Evolutionary conservation across 2,888 invertebrate genomes (phyloP).

Genomic region (Phalera bucephala): DNA sequence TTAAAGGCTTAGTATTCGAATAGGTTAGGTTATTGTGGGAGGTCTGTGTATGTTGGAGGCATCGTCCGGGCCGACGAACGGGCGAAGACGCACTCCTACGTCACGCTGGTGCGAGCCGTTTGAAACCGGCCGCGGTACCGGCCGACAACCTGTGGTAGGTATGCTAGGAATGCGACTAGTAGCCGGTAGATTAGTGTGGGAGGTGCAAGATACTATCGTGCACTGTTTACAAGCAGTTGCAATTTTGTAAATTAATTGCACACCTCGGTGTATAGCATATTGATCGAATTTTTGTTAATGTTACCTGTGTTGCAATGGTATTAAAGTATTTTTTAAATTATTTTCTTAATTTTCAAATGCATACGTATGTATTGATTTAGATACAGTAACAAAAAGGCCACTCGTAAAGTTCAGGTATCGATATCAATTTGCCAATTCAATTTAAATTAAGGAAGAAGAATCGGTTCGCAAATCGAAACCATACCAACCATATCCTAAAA

Average conservation of each 20-base stretch:
- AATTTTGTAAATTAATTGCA: constrained; percentile 34
- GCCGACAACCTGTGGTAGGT: constrained; percentile 74
- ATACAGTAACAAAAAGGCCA: too few relatives aligned
- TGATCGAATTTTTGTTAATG: too few relatives aligned
- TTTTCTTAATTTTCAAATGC: too few relatives aligned
- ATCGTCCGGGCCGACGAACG: constrained; percentile 51
- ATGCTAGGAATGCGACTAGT: constrained; percentile 76
- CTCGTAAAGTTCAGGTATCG: too few relatives aligned
- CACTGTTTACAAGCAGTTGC: constrained; percentile 51
- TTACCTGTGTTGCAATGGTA: too few relatives aligned
- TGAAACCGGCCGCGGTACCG: constrained; percentile 64
- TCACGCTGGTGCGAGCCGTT: constrained; percentile 61
- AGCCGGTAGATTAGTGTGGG: constrained; percentile 68
- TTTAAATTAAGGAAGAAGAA: too few relatives aligned
- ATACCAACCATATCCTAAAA: too few relatives aligned
- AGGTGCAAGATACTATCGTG: constrained; percentile 57
- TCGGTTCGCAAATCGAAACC: too few relatives aligned
- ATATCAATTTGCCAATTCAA: too few relatives aligned
- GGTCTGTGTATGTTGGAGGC: constrained; percentile 14
- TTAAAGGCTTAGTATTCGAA: constrained; percentile 15
- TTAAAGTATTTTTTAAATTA: too few relatives aligned
- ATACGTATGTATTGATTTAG: too few relatives aligned
- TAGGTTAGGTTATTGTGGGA: constrained; percentile 32
- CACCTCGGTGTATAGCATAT: not conserved
- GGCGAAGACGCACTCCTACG: constrained; percentile 54